phyloP scores from a whole-genome alignment of 2,113 vertebrate species.

The Pterocles burchelli region DNA sequence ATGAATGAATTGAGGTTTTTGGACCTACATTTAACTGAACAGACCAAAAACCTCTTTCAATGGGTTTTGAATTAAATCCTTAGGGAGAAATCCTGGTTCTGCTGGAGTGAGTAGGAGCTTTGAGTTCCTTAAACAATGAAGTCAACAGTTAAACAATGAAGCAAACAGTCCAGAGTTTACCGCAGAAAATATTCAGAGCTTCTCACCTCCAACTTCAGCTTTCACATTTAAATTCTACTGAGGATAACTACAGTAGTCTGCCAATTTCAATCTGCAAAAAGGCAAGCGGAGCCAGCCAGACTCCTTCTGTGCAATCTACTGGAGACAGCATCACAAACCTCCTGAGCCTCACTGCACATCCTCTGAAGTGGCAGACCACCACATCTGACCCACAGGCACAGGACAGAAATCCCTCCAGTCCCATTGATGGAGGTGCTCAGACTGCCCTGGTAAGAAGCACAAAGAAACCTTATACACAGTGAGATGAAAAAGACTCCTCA shows the following conservation, averaged over 20 bases:
- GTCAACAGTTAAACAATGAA: conserved; percentile 28
- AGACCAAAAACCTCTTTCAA: not conserved
- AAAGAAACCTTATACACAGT: not conserved
- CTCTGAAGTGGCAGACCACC: conserved; percentile 1
- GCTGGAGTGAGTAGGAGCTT: not conserved
- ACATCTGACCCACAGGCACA: conserved; percentile 2
- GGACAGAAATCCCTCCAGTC: not conserved
- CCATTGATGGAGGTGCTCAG: not conserved
- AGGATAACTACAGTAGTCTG: conserved; percentile 1
- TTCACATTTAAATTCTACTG: conserved; percentile 44
- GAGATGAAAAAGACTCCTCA: not conserved
- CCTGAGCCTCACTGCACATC: not conserved
- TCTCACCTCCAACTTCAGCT: conserved; percentile 50
- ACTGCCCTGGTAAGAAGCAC: not conserved
- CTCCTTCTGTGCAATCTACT: conserved; percentile 30
- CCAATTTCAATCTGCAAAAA: conserved; percentile 11
- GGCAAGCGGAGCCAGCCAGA: not conserved
- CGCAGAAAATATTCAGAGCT: not conserved
- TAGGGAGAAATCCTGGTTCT: conserved; percentile 4
- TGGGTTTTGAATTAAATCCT: not conserved
- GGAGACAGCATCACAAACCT: not conserved
- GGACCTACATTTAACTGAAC: not conserved
- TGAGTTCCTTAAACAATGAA: conserved; percentile 20
- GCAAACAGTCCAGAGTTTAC: not conserved
- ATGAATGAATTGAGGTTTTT: not conserved